Base-by-base conservation (phyloP, 2,888 invertebrate genomes). In the Eristalis arbustorum region DNA sequence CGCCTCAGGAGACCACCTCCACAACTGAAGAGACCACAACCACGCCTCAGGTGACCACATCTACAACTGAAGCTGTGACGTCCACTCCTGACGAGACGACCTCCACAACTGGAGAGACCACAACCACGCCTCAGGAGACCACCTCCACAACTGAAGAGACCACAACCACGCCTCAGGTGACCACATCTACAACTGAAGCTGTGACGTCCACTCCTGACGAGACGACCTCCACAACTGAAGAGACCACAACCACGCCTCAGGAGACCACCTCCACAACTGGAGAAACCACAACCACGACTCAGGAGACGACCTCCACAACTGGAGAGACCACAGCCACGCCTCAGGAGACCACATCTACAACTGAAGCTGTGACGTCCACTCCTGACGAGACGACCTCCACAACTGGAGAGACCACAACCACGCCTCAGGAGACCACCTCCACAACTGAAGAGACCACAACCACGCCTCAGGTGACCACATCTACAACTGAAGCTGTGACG, bases 31-130 rank as follows among this genome's bases (percentile, higher is more conserved):
- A n/a, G n/a, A 42, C 42, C 42, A 42, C 42, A 5, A 14, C 14
- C 0, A 42, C 42, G 5, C 14, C 42, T 4, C 23, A 57, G 23
- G 57, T 23, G 23, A 23, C 69, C 14, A 69, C 8, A 1, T 31
- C 57, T 13, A 49, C 25, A 11, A n/a, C 22, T 22, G 57, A 22
- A 23, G 57, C 3, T 1, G 5, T n/a, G 5, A 57, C 57, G 11
- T n/a, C 71, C 13, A 71, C 71, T 25, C 61, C 71, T 37, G 23
- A 31, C 34, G 49, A 23, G 23, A 57, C 57, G 10, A 57, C 57
- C n/a, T n/a, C n/a, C 13, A 71, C 71, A 40, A 71, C 71, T 37
- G 23, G 34, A 57, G 49, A 23, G 23, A 57, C 57, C 22, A 57
- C 57, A 4, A 11, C 23, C 0, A 57, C 57, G 13, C 13, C 57